Percentiles rank a stretch among this genome's conserved stretches.
Conservation (phyloP, 2,113 vertebrate genomes). For the Lycocorax pyrrhopterus region DNA sequence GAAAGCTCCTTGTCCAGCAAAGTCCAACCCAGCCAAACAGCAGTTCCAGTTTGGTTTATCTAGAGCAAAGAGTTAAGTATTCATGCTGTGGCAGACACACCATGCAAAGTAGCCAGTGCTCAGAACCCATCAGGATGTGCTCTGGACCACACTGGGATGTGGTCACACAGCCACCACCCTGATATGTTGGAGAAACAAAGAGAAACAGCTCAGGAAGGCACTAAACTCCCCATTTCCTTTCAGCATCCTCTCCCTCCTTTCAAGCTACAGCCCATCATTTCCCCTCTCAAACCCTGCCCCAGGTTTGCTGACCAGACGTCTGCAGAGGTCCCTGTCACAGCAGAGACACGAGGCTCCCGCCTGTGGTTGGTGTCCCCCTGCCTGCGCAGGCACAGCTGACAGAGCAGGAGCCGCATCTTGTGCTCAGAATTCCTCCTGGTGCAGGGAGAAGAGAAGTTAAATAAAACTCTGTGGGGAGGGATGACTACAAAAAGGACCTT, state of each 20-base stretch:
- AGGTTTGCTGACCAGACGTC: neutral
- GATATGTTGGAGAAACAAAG: neutral
- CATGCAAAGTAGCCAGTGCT: neutral
- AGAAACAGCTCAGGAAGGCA: neutral
- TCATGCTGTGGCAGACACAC: accelerated
- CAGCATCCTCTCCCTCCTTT: neutral
- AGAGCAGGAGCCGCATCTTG: neutral
- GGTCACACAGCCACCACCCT: neutral
- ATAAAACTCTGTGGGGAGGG: neutral
- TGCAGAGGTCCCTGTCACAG: neutral
- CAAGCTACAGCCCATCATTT: neutral
- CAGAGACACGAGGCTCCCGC: neutral
- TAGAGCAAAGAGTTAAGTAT: neutral
- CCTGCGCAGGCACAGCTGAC: neutral
- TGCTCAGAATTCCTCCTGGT: neutral
- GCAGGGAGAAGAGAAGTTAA: neutral
- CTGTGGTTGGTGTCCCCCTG: neutral
- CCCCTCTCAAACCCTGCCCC: neutral
- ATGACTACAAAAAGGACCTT: neutral
- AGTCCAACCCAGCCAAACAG: neutral
- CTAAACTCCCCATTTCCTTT: neutral
- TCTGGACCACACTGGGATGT: accelerated
- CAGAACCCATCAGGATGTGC: neutral
- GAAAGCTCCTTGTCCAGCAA: neutral
- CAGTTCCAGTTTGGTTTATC: neutral